Evolutionary conservation across 2,113 vertebrate species (phyloP).

Genomic region (Mirounga angustirostris): DNA sequence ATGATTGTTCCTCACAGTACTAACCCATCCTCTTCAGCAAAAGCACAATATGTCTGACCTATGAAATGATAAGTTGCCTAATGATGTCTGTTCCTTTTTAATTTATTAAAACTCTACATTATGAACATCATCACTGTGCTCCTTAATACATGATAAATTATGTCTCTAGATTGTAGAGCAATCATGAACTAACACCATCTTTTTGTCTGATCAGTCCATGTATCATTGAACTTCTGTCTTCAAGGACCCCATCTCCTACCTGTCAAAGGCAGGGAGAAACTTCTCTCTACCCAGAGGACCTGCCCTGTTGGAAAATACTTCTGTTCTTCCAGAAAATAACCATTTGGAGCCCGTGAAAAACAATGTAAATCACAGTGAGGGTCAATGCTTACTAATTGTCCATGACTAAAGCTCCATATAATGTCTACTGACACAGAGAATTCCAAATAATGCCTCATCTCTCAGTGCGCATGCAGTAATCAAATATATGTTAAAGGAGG

Average conservation of each 20-base stretch:
- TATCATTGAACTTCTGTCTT: not conserved
- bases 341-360: slow-evolving; percentile 63
- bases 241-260: not conserved
- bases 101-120: slow-evolving; percentile 63
- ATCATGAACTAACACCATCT: not conserved
- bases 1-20: not conserved
- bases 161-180: not conserved
- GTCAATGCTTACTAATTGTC: slow-evolving; percentile 81
- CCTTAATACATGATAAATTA: slow-evolving; percentile 46
- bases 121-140: slow-evolving; percentile 40
- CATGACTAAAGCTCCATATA: slow-evolving; percentile 75
- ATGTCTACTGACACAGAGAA: slow-evolving; percentile 77
- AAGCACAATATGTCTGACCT: slow-evolving; percentile 1
- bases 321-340: slow-evolving; percentile 45
- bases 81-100: slow-evolving; percentile 54
- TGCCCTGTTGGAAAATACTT: not conserved
- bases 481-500: slow-evolving; percentile 79
- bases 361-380: slow-evolving; percentile 69
- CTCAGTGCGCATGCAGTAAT: slow-evolving; percentile 46
- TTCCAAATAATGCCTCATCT: slow-evolving; percentile 72
- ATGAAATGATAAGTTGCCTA: slow-evolving; percentile 8
- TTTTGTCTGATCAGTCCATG: not conserved
- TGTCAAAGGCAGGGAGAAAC: not conserved
- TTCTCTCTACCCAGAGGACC: not conserved
- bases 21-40: not conserved